These are phyloP conservation scores for Argentina silus DNA, from an alignment of 2,797 vertebrate species.

Conservation along the genomic window DNA sequence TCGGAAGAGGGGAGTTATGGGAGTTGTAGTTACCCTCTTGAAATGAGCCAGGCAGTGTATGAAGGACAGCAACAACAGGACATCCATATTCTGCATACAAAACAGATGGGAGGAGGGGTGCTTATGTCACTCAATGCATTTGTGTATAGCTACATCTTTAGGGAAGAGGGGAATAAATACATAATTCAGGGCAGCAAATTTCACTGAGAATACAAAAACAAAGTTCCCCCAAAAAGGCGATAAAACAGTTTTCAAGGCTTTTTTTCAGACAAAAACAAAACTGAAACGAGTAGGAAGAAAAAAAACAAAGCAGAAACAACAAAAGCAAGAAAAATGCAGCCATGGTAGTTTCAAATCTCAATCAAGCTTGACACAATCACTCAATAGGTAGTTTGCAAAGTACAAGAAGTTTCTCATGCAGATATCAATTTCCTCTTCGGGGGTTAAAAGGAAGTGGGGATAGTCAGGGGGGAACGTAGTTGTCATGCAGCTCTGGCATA, in stretches of 20 bases:
- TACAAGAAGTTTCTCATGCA: slow-evolving; percentile 95
- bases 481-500: slow-evolving; percentile 97
- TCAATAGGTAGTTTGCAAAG: slow-evolving; percentile 97
- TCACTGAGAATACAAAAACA: slow-evolving; percentile 81
- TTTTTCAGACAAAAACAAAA: slow-evolving; percentile 83
- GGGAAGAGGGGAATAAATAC: slow-evolving; percentile 76
- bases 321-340: slow-evolving; percentile 94
- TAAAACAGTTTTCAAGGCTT: slow-evolving; percentile 79
- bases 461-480: slow-evolving; percentile 80
- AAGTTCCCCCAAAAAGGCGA: slow-evolving; percentile 81
- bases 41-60: slow-evolving; percentile 90
- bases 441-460: slow-evolving; percentile 77
- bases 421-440: slow-evolving; percentile 85
- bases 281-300: slow-evolving; percentile 79
- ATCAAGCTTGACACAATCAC: slow-evolving; percentile 94
- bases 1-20: slow-evolving; percentile 58
- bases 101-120: slow-evolving; percentile 76
- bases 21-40: slow-evolving; percentile 80
- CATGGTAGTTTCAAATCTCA: slow-evolving; percentile 93
- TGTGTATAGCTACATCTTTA: slow-evolving; percentile 83
- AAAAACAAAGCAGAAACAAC: slow-evolving; percentile 88
- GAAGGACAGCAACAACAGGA: slow-evolving; percentile 89
- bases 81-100: slow-evolving; percentile 84
- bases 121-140: slow-evolving; percentile 83
- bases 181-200: slow-evolving; percentile 78